Percentiles rank a stretch among this genome's conserved stretches.
Conservation (phyloP, 2,888 invertebrate species). For the Stenodera caucasica region DNA sequence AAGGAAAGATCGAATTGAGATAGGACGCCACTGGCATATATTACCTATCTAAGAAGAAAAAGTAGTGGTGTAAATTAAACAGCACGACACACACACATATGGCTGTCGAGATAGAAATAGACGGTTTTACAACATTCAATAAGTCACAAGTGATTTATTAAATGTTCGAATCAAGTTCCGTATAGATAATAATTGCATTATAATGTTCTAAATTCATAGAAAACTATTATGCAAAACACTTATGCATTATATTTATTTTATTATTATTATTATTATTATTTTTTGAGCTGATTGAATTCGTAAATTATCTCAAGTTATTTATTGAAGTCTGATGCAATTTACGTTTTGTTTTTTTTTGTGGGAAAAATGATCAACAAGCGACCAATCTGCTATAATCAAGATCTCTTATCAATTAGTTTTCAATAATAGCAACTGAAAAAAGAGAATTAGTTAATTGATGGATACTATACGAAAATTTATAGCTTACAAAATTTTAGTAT, state of each 20-base stretch:
- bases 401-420: too few relatives aligned
- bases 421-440: too few relatives aligned
- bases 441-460: slow-evolving; percentile 19
- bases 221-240: not conserved
- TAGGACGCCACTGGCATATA: slow-evolving; percentile 34
- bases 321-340: too few relatives aligned
- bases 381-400: slow-evolving; percentile 13
- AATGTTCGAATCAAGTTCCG: slow-evolving; percentile 37
- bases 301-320: too few relatives aligned
- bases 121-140: slow-evolving; percentile 44
- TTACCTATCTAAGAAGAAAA: slow-evolving; percentile 37
- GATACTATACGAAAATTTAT: slow-evolving; percentile 23
- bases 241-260: too few relatives aligned
- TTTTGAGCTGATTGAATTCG: too few relatives aligned
- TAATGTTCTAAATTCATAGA: slow-evolving; percentile 33
- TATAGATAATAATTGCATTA: slow-evolving; percentile 45
- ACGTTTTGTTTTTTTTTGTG: too few relatives aligned
- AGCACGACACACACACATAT: slow-evolving; percentile 36
- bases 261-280: too few relatives aligned
- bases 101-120: slow-evolving; percentile 37
- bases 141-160: slow-evolving; percentile 45
- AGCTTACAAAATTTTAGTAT: slow-evolving; percentile 19
- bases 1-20: not conserved
- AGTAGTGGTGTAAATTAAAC: slow-evolving; percentile 37
- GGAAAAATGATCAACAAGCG: too few relatives aligned